phyloP scores from a whole-genome alignment of 2,797 vertebrate genomes.

The Netta rufina region DNA sequence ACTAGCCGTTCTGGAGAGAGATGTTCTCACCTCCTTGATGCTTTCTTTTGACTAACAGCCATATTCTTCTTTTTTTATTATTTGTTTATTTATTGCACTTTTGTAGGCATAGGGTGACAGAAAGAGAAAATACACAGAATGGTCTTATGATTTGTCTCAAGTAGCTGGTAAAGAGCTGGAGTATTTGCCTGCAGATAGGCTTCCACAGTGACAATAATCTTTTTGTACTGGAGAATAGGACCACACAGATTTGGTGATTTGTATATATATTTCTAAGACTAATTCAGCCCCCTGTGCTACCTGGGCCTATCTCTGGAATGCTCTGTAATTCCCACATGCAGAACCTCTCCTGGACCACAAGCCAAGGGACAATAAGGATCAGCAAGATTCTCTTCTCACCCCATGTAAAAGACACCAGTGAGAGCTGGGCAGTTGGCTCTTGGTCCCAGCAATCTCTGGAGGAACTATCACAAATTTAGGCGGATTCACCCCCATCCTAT shows the following conservation, averaged over 20 bases:
- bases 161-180: conserved; percentile 6
- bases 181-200: neutral
- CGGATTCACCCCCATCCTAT: accelerated
- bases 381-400: neutral
- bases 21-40: conserved; percentile 31
- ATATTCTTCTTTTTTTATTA: neutral
- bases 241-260: neutral
- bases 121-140: conserved; percentile 18
- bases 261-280: neutral
- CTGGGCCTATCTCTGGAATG: neutral
- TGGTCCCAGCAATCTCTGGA: neutral
- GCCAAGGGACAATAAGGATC: neutral
- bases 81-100: conserved; percentile 65
- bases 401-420: neutral
- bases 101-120: conserved; percentile 35
- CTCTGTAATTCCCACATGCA: neutral
- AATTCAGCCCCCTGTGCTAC: neutral
- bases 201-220: neutral
- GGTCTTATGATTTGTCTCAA: conserved; percentile 29
- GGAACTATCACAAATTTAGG: neutral
- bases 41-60: conserved; percentile 51
- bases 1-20: conserved; percentile 2
- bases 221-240: neutral
- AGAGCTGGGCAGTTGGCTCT: neutral
- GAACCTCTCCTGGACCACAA: neutral